Conservation (phyloP, 2,888 invertebrate genomes). For the Hemithea aestivaria region DNA sequence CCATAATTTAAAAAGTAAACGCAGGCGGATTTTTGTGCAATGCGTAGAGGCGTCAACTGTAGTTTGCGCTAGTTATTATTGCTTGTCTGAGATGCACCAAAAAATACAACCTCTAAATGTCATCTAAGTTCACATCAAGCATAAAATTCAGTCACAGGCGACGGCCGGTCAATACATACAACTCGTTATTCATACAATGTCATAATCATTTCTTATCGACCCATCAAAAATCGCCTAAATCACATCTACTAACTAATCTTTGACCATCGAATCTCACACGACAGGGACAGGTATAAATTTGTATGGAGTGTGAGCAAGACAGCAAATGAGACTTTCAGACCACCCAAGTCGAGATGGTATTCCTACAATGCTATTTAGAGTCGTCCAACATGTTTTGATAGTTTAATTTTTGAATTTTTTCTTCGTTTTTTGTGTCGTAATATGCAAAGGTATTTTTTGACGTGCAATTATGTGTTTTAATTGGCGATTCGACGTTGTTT, state of each 20-base stretch:
- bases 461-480: constrained; percentile 22
- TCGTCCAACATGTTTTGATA: constrained; percentile 55
- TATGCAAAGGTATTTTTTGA: constrained; percentile 30
- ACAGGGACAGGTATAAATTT: constrained; percentile 23
- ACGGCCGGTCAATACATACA: too few species aligned
- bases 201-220: constrained; percentile 9
- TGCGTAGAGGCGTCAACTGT: too few species aligned
- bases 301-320: constrained; percentile 33
- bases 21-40: too few species aligned
- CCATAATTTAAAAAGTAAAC: too few species aligned
- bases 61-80: too few species aligned
- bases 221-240: constrained; percentile 18
- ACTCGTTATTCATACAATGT: too few species aligned
- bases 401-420: constrained; percentile 41
- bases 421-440: constrained; percentile 16
- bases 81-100: too few species aligned
- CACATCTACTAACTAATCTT: constrained; percentile 45
- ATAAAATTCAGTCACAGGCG: too few species aligned
- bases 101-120: too few species aligned
- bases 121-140: too few species aligned
- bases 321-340: constrained; percentile 45
- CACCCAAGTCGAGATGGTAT: constrained; percentile 70
- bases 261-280: constrained; percentile 36
- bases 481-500: constrained; percentile 22
- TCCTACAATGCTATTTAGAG: constrained; percentile 50